Evolutionary conservation across 2,888 invertebrate species (phyloP), one percentile per base, ranked within the genome.

Genomic region (Herminia tarsipennalis): DNA sequence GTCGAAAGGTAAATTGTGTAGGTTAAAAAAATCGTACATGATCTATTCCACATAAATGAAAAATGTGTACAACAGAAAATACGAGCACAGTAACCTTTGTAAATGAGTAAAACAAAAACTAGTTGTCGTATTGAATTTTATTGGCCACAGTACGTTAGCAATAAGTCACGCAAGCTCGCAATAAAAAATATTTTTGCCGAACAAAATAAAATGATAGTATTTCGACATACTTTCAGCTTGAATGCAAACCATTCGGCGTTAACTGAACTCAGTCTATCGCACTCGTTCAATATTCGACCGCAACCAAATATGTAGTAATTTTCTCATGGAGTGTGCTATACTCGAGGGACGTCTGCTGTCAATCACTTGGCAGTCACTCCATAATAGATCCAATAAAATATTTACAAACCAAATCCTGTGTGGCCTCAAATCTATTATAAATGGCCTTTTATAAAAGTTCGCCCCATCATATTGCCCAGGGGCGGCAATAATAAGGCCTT

Each of bases 371-470:
- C 74, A 73, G 66, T 73, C 66, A 71, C 72, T 78, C 73, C 74
- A 79, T 81, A 81, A 82, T 82, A 75, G 78, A 76, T 69, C 74
- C 58, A 78, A 89, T 90, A 85, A 90, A 89, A 86, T 89, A 91
- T 91, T 89, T 81, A 90, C 86, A 82, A 82, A 81, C 76, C 76
- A 83, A 86, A 88, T 90, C 81, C 85, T 72, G 75, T 78, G 79
- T 79, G 83, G 78, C 81, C 83, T 73, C 83, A 73, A 81, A 82
- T 83, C 84, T 84, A 89, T 90, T 89, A 88, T 78, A 73, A 73
- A 72, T 76, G 75, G 67, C 73, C 73, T 81, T 87, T 82, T 81
- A 74, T 75, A 78, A 78, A 78, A 75, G 76, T 73, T 60, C 62
- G 62, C 70, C 73, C 73, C 73, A 80, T 78, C 72, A 76, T 78